A percentile compares a stretch with the other conserved stretches of the same genome.
Conservation (phyloP, 2,888 invertebrate genomes). For the Ethmia dodecea region DNA sequence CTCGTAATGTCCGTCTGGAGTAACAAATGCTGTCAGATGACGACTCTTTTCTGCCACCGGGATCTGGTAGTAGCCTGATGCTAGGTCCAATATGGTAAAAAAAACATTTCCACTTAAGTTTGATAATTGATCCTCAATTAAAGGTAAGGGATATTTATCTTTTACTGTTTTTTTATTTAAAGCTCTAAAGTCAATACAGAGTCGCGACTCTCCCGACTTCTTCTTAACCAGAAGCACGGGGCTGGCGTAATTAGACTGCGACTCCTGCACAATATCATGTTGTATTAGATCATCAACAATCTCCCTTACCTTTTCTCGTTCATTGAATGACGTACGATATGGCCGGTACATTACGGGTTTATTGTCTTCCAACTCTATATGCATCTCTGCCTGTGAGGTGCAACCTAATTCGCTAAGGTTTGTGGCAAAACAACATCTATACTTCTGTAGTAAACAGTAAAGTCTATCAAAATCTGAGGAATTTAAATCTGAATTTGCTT, state of each 20-base stretch:
- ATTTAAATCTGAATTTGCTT: background rate
- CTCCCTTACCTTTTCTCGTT: constrained; percentile 15
- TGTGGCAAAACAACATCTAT: constrained; percentile 3
- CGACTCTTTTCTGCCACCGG: constrained; percentile 20
- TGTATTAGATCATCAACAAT: constrained; percentile 17
- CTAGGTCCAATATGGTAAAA: constrained; percentile 30
- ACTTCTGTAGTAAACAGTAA: background rate
- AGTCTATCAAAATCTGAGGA: background rate
- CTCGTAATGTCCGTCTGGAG: constrained; percentile 28
- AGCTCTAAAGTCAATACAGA: constrained; percentile 24
- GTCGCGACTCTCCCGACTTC: constrained; percentile 19
- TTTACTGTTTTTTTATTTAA: constrained; percentile 23
- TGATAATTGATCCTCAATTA: constrained; percentile 25
- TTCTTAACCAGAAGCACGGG: constrained; percentile 20
- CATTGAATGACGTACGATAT: constrained; percentile 16
- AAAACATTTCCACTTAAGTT: constrained; percentile 24
- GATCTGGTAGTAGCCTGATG: constrained; percentile 39
- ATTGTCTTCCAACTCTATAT: constrained; percentile 15
- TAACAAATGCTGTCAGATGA: constrained; percentile 24
- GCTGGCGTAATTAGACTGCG: constrained; percentile 19
- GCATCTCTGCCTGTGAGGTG: constrained; percentile 13
- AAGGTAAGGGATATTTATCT: constrained; percentile 17
- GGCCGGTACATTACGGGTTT: constrained; percentile 20
- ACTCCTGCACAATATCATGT: constrained; percentile 19
- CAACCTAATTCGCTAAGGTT: constrained; percentile 17